Base-by-base conservation (phyloP, 2,113 vertebrate species). In the Trematomus loennbergii region DNA sequence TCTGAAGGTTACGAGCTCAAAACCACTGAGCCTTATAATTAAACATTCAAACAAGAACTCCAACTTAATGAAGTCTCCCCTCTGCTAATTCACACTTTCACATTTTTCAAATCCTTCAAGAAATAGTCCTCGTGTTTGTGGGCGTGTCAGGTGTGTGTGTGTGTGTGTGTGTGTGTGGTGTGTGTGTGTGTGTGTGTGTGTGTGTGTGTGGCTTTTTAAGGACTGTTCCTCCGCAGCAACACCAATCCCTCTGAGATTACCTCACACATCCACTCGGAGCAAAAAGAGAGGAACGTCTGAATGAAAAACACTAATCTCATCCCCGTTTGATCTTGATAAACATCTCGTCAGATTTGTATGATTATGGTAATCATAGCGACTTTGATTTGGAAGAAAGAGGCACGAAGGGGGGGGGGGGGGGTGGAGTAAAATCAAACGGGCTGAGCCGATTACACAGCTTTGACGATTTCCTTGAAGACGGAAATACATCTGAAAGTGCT, bases 341-440 rank as follows among this genome's bases (percentile, higher is more conserved):
- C 85, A 89, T 88, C 85, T 82, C 87, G 90, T 93, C 92, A 94
- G 87, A 94, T 92, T 90, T 87, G 87, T 76, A 71, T 59, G 85
- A 89, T 91, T 87, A 91, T 88, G 88, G 29, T 91, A 90, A 92
- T 92, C 88, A 65, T 1, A n/a, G 72, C 4, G 57, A 89, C 88
- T 90, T 83, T 87, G 87, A 88, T 88, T 88, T 54, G 55, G 81
- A 63, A 50, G 59, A 17, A 16, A 61, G 72, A 59, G 40, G 22
- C n/a, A 10, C 3, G 2, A 22, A 22, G 36, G 20, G 9, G 18
- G 18, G 11, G 60, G 4, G 17, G 6, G 48, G n/a, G n/a, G n/a
- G n/a, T n/a, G n/a, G n/a, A 85, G 66, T 80, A 49, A 45, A 88
- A 90, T 91, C 86, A 87, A 90, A 87, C 72, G 9, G 54, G 75